Base-by-base conservation (phyloP, 2,113 vertebrate genomes). In the Entomyzon cyanotis region DNA sequence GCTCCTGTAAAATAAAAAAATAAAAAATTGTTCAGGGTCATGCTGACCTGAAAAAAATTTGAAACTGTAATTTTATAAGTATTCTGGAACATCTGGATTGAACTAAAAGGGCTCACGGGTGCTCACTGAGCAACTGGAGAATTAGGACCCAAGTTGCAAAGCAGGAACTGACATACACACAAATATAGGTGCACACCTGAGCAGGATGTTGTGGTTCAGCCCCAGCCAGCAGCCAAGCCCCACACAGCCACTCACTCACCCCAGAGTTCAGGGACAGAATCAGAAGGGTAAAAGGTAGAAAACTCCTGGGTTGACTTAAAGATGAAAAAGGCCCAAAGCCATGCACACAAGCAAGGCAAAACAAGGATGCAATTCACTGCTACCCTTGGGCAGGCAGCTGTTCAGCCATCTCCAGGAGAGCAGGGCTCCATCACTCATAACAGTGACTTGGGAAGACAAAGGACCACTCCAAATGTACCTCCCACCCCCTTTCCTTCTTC, bases 401-500 rank as follows among this genome's bases (percentile, higher is more conserved):
- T 75, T 16, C 69, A 68, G 53, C 5, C 33, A 39, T 21, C 13
- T 67, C 33, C 53, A 59, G 60, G 60, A n/a, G 8, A 23, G 8
- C 37, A 39, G 44, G 21, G 33, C 22, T 22, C 10, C 52, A 81
- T n/a, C 50, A 58, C 0, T 0, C 18, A 13, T 31, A 42, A 37
- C 42, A 44, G 33, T 37, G 46, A 59, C 10, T n/a, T 23, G 18
- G 44, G 15, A 60, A 33, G 27, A 67, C 18, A 39, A 75, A 30
- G 5, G 0, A 15, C 7, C 33, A n/a, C 23, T 20, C 28, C 37
- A 46, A 74, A 59, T 0, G 0, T 37, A 50, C 8, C 7, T 23
- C 4, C 7, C 46, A 49, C 20, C 10, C 25, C 14, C 49, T 10
- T 35, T 67, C 31, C 52, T 67, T 76, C 35, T 24, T 49, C 30